Conservation (phyloP, 2,888 invertebrate species). For the Seladonia tumulorum region DNA sequence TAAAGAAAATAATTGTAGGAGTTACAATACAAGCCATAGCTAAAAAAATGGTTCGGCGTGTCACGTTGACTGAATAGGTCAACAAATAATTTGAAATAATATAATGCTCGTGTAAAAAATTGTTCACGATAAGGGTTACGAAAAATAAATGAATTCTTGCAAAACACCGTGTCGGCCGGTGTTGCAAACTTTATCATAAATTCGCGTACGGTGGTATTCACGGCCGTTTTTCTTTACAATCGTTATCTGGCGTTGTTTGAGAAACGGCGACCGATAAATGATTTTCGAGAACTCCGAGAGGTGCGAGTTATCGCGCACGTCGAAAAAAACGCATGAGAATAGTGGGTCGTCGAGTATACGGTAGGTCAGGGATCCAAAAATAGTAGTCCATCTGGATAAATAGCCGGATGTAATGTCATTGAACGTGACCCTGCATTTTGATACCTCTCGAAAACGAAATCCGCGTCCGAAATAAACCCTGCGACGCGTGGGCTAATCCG, state of each 20-base stretch:
- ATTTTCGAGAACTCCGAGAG: not conserved
- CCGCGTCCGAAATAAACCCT: slow-evolving; percentile 14
- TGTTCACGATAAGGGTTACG: not conserved
- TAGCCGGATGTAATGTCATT: slow-evolving; percentile 47
- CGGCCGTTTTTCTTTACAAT: not conserved
- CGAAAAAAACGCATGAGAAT: not conserved
- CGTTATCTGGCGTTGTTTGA: not conserved
- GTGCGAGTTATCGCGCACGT: not conserved
- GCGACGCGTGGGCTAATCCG: not conserved
- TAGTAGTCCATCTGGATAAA: slow-evolving; percentile 47
- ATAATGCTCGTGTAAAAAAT: not conserved
- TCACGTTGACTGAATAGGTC: not conserved
- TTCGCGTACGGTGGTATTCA: not conserved
- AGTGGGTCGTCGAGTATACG: slow-evolving; percentile 28
- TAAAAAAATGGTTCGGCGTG: not conserved
- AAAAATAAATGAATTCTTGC: not conserved
- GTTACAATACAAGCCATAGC: not conserved
- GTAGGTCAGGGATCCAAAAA: slow-evolving; percentile 72
- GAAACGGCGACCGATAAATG: slow-evolving; percentile 3
- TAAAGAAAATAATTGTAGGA: not conserved
- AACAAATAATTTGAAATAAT: not conserved
- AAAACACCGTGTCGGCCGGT: not conserved
- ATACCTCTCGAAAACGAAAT: slow-evolving; percentile 28
- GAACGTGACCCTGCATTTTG: slow-evolving; percentile 39
- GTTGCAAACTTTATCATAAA: not conserved